A percentile compares a stretch with the other conserved stretches of the same genome.
These are phyloP conservation scores for Araneus ventricosus DNA, from an alignment of 1,140 invertebrate genomes.

Conservation along the genomic window DNA sequence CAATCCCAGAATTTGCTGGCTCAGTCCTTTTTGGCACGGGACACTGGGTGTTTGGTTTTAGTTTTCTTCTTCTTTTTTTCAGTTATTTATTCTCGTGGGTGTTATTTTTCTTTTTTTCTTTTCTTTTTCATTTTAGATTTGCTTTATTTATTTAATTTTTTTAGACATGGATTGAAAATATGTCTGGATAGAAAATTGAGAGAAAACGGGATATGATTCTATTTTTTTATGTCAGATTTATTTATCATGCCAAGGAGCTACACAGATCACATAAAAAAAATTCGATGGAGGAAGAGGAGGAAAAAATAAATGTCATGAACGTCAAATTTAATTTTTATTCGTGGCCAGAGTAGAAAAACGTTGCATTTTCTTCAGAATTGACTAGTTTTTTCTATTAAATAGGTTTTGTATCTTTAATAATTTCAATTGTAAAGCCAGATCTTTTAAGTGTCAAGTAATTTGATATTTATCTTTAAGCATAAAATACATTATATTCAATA, in stretches of 20 bases:
- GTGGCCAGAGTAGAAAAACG: neutral
- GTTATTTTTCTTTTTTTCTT: constrained; percentile 26
- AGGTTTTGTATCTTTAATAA: too few species aligned
- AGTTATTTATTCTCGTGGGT: constrained; percentile 32
- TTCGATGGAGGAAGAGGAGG: neutral
- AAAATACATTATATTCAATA: too few species aligned
- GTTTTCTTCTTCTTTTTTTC: constrained; percentile 3
- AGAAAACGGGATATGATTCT: constrained; percentile 47
- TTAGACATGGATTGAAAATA: constrained; percentile 34
- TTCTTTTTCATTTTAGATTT: constrained; percentile 9
- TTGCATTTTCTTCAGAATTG: neutral
- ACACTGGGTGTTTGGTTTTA: constrained; percentile 44
- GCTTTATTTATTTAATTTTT: constrained; percentile 57
- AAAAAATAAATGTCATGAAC: neutral
- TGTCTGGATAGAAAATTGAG: constrained; percentile 52
- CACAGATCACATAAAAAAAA: neutral
- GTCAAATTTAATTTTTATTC: neutral
- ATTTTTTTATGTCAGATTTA: constrained; percentile 3
- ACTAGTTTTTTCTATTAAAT: neutral
- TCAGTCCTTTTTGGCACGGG: constrained; percentile 31
- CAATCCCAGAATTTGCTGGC: constrained; percentile 66
- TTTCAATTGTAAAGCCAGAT: too few species aligned
- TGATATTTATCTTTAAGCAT: too few species aligned
- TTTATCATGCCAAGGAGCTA: neutral
- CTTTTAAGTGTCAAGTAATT: too few species aligned